A percentile compares a stretch with the other conserved stretches of the same genome.
Conservation (phyloP, 2,797 vertebrate genomes). For the Peromyscus eremicus region DNA sequence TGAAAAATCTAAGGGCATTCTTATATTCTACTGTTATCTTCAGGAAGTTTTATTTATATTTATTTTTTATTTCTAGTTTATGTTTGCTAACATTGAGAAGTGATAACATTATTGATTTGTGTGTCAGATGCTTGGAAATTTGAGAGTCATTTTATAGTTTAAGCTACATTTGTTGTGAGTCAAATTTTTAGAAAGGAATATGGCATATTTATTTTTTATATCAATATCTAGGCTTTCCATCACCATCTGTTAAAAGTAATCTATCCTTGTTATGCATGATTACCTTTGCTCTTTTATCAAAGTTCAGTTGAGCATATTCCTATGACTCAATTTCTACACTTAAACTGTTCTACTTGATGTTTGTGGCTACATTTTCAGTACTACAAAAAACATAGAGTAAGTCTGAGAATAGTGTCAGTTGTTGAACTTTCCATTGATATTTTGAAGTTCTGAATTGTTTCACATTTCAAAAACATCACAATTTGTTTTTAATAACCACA, state of each 20-base stretch:
- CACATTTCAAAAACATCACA: background rate
- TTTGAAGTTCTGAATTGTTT: background rate
- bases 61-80: background rate
- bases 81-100: background rate
- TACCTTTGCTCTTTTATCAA: background rate
- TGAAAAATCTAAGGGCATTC: background rate
- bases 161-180: background rate
- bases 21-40: background rate
- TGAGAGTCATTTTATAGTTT: background rate
- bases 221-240: background rate
- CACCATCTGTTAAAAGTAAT: background rate
- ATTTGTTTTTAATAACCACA: background rate
- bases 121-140: background rate
- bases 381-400: background rate
- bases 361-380: background rate
- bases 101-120: background rate
- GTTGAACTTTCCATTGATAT: background rate
- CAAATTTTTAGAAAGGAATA: background rate
- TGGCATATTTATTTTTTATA: background rate
- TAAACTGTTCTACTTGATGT: background rate
- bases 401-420: background rate
- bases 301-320: background rate
- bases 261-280: background rate
- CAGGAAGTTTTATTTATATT: background rate
- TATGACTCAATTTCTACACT: too few relatives aligned